Base-by-base conservation (phyloP, 2,113 vertebrate species). In the Microcebus lehilahytsara region DNA sequence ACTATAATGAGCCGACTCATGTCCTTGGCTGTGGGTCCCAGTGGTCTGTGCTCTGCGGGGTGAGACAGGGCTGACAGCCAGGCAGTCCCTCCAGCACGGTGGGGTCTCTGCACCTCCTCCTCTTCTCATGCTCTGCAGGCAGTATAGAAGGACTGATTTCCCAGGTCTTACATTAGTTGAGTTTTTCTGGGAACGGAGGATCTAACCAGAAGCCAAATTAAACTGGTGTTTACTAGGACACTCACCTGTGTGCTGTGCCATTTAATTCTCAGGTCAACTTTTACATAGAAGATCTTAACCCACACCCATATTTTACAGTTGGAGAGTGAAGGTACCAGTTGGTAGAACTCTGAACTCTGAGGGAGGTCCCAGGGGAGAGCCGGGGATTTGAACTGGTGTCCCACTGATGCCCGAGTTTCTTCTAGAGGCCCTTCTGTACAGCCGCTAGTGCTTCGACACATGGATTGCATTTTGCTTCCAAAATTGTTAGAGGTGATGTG, bases 21-120 rank as follows among this genome's bases (percentile, higher is more conserved):
- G n/a, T 9, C 19, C 22, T 4, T 4, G 1, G 37, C 69, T 17
- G 2, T 22, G 40, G 0, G 1, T 22, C n/a, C n/a, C 12, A 16
- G 42, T 13, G 9, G 34, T 58, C 46, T 51, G n/a, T 56, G 56
- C 42, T 32, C 11, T 12, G 30, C 10, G 0, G 49, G 30, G 46
- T 3, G 49, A 60, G 6, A 5, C 49, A 25, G 5, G 10, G 19
- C 34, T 3, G 10, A 56, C 1, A 13, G 32, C 13, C 23, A n/a
- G 1, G 37, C 13, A 56, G 49, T 2, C 7, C 46, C 25, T 62
- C 14, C 0, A 0, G 4, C 30, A 0, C 9, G 22, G 3, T 4
- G 0, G 37, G 17, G 22, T 75, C 46, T 53, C 20, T 30, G 30
- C 20, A 1, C 14, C 9, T 6, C 5, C 23, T 91, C 9, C 30